phyloP scores from a whole-genome alignment of 2,797 vertebrate genomes.

The Neosalanx taihuensis region DNA sequence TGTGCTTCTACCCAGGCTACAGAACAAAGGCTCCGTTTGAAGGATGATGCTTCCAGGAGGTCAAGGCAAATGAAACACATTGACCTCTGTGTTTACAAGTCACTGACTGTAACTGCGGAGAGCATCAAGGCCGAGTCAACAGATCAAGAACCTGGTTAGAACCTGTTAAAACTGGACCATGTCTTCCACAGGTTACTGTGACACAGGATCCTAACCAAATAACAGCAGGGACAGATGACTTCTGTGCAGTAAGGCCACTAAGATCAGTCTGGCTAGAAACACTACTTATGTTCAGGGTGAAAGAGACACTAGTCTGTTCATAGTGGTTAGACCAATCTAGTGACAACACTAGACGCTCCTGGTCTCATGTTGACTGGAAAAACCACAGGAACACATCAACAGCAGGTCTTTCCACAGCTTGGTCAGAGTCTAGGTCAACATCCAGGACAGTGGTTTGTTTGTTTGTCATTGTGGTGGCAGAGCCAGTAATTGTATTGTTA shows the following conservation, averaged over 20 bases:
- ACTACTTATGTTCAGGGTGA: background rate
- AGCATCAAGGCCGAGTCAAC: background rate
- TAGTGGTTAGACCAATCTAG: too few species aligned
- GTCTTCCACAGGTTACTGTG: background rate
- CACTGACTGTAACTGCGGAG: background rate
- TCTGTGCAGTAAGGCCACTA: background rate
- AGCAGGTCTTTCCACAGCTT: background rate
- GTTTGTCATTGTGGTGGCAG: background rate
- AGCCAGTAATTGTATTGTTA: background rate
- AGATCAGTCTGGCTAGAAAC: background rate
- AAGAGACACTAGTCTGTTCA: background rate
- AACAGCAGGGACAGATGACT: background rate
- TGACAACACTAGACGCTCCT: too few species aligned
- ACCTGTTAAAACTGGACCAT: background rate
- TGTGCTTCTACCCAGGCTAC: background rate
- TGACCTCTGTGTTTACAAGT: background rate
- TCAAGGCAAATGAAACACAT: background rate
- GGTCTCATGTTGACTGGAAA: background rate
- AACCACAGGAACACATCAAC: background rate
- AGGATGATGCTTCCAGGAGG: background rate
- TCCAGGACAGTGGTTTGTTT: background rate
- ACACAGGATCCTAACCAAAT: background rate
- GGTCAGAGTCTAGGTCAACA: background rate
- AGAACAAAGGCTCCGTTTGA: background rate
- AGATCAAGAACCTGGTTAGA: background rate